Evolutionary conservation across 2,797 vertebrate genomes (phyloP).

Genomic region (Poeciliopsis infans): DNA sequence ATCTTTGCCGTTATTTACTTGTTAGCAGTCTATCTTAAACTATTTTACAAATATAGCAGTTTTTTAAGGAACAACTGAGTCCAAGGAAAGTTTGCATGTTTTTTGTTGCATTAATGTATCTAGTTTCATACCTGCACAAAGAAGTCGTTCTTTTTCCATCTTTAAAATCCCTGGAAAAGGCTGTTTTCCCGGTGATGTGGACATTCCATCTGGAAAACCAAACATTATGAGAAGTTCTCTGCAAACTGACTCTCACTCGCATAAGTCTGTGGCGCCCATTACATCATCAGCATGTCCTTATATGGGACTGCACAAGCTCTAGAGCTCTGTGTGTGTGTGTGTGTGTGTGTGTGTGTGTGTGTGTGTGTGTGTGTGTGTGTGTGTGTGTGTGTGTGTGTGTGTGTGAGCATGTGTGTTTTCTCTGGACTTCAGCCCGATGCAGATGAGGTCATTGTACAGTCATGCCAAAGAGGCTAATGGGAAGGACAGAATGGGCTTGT

Average conservation of each 20-base stretch:
- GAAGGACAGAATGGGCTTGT: constrained; percentile 68
- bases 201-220: constrained; percentile 90
- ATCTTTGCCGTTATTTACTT: constrained; percentile 12
- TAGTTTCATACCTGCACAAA: constrained; percentile 70
- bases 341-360: constrained; percentile 32
- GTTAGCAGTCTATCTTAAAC: neutral
- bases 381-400: constrained; percentile 28
- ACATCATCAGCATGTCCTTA: constrained; percentile 96
- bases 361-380: constrained; percentile 32
- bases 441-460: constrained; percentile 79
- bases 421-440: constrained; percentile 76
- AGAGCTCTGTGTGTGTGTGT: constrained; percentile 43
- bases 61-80: constrained; percentile 20
- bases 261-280: constrained; percentile 86
- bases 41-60: constrained; percentile 7
- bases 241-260: constrained; percentile 80
- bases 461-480: constrained; percentile 80
- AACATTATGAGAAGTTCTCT: constrained; percentile 94
- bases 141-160: constrained; percentile 43
- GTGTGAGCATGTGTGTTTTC: constrained; percentile 45
- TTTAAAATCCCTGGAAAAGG: constrained; percentile 56
- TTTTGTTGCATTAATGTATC: neutral
- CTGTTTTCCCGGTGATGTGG: constrained; percentile 84
- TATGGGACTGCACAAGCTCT: constrained; percentile 88
- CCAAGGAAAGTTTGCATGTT: constrained; percentile 19